phyloP scores from a whole-genome alignment of 2,797 vertebrate genomes.

The Petrocephalus sullivani region DNA sequence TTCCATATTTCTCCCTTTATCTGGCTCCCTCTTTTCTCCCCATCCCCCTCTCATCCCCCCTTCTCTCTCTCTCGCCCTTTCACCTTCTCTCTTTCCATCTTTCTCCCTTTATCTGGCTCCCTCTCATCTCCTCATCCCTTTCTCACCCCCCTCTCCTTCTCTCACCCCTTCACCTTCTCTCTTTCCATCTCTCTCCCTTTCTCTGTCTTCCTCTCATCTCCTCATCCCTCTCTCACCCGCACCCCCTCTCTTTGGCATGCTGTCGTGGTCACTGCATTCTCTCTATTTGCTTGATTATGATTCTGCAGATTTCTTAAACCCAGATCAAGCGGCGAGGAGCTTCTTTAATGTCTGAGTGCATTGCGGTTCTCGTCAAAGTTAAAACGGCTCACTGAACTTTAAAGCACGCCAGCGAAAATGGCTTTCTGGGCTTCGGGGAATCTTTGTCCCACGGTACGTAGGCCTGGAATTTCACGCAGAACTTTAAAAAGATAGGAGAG shows the following conservation, averaged over 20 bases:
- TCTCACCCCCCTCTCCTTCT: not conserved
- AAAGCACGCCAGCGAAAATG: not conserved
- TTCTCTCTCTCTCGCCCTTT: not conserved
- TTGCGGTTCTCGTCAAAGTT: not conserved
- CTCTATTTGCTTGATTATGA: constrained; percentile 13
- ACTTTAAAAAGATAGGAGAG: not conserved
- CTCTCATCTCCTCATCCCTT: not conserved
- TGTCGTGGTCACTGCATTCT: not conserved
- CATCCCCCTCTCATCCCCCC: not conserved
- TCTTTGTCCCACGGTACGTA: not conserved
- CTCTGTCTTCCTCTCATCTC: not conserved
- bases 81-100: not conserved
- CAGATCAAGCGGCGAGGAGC: constrained; percentile 20
- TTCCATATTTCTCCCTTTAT: not conserved
- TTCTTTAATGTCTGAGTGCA: constrained; percentile 21
- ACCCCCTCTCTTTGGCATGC: not conserved
- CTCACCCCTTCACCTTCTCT: not conserved
- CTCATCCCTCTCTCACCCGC: not conserved
- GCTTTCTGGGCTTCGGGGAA: not conserved
- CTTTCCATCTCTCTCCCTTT: not conserved
- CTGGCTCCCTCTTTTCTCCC: not conserved
- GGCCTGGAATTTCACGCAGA: not conserved
- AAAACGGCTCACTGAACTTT: constrained; percentile 9
- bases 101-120: not conserved
- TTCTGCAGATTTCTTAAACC: constrained; percentile 24